Percentiles rank a stretch among this genome's conserved stretches.
Conservation (phyloP, 2,797 vertebrate genomes). For the Falco rusticolus region DNA sequence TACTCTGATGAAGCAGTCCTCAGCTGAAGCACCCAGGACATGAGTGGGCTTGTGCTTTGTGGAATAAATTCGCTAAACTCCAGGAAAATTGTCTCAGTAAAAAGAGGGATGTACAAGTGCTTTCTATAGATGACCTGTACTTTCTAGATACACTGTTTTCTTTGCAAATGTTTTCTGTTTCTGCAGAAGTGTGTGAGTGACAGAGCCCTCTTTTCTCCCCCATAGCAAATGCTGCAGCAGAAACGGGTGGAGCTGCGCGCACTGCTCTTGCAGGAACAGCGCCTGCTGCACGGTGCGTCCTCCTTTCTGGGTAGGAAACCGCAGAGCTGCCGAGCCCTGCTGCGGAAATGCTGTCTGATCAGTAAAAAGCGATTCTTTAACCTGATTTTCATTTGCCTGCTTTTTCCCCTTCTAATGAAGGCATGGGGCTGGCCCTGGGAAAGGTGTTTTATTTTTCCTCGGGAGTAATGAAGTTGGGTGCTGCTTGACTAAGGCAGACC, state of each 20-base stretch:
- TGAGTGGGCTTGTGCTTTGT: rapidly evolving
- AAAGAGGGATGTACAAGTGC: not conserved
- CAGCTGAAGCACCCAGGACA: not conserved
- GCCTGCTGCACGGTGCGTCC: conserved; percentile 83
- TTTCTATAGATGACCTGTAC: not conserved
- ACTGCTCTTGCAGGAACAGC: conserved; percentile 88
- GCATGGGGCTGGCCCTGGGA: not conserved
- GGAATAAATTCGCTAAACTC: not conserved
- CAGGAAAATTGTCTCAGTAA: rapidly evolving
- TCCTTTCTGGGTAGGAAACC: conserved; percentile 73
- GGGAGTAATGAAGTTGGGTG: rapidly evolving
- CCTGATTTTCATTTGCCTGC: not conserved
- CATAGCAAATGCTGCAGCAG: conserved; percentile 87
- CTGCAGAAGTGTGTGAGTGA: not conserved
- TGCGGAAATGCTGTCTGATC: not conserved
- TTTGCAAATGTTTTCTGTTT: rapidly evolving
- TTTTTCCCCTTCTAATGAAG: rapidly evolving
- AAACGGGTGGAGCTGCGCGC: conserved; percentile 85
- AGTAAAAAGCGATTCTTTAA: not conserved
- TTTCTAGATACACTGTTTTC: rapidly evolving
- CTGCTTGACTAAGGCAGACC: rapidly evolving
- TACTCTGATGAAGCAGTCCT: no score
- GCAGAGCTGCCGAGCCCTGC: conserved; percentile 27
- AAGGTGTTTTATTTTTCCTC: not conserved
- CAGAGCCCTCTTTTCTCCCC: not conserved